Evolutionary conservation across 2,113 vertebrate genomes (phyloP).

Genomic region (Poecile atricapillus): DNA sequence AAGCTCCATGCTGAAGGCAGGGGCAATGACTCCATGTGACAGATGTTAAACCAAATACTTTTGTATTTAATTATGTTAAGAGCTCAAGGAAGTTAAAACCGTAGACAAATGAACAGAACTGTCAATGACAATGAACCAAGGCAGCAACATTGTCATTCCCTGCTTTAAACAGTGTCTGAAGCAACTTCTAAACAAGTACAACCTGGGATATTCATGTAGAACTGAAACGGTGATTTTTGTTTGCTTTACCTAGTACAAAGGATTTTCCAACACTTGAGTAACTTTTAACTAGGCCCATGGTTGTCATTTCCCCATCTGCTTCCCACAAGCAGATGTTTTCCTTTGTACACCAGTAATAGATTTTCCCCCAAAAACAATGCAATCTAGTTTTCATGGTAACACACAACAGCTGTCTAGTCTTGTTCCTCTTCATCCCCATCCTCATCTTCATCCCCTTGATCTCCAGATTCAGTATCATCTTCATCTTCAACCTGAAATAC

Average conservation of each 20-base stretch:
- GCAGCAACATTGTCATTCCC: conserved; percentile 20
- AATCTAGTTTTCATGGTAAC: not conserved
- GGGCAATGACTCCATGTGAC: conserved; percentile 50
- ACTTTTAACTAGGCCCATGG: conserved; percentile 40
- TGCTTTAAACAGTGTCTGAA: conserved; percentile 42
- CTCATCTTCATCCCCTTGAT: conserved; percentile 77
- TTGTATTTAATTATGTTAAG: conserved; percentile 50
- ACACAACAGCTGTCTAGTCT: conserved; percentile 16
- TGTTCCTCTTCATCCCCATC: conserved; percentile 68
- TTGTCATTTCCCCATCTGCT: conserved; percentile 27
- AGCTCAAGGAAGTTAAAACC: conserved; percentile 48
- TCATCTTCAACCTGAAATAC: conserved; percentile 79
- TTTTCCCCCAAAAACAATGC: not conserved
- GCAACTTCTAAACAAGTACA: conserved; percentile 49
- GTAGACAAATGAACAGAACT: conserved; percentile 32
- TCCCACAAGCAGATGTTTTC: conserved; percentile 32
- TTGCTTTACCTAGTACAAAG: conserved; percentile 38
- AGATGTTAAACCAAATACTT: conserved; percentile 63
- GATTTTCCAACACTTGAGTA: conserved; percentile 47
- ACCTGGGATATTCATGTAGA: conserved; percentile 39
- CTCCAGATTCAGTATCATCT: conserved; percentile 76
- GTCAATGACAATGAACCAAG: conserved; percentile 27
- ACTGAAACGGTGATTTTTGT: conserved; percentile 34
- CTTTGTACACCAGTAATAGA: conserved; percentile 20
- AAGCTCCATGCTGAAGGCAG: conserved; percentile 12